These are phyloP conservation scores for Nycticorax nycticorax DNA, from an alignment of 2,113 vertebrate species.

Conservation along the genomic window DNA sequence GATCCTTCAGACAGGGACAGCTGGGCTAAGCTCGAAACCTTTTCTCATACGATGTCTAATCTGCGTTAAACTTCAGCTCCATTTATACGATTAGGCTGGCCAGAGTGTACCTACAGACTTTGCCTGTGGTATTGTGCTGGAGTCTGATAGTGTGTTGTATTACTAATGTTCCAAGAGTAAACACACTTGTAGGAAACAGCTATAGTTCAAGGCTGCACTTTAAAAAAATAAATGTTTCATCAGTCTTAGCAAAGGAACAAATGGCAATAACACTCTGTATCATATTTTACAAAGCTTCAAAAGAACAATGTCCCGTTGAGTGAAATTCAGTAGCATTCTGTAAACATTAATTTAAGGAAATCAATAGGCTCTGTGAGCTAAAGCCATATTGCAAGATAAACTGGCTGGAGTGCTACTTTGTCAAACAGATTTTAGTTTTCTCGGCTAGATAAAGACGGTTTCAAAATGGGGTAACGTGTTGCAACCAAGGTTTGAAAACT, in stretches of 20 bases:
- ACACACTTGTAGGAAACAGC: constrained; percentile 77
- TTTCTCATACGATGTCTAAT: constrained; percentile 29
- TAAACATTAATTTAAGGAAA: constrained; percentile 89
- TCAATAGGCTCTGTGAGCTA: constrained; percentile 86
- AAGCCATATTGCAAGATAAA: constrained; percentile 89
- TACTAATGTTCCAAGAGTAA: constrained; percentile 72
- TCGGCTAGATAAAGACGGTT: constrained; percentile 87
- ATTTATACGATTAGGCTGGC: neutral
- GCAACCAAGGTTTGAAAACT: constrained; percentile 88
- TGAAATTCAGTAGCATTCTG: constrained; percentile 84
- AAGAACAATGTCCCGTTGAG: constrained; percentile 84
- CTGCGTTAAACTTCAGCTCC: constrained; percentile 29
- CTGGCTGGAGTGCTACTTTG: constrained; percentile 84
- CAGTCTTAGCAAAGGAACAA: constrained; percentile 76
- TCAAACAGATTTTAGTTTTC: constrained; percentile 90
- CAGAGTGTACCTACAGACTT: constrained; percentile 1
- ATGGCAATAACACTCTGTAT: constrained; percentile 73
- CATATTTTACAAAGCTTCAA: constrained; percentile 80
- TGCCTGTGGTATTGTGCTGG: constrained; percentile 40
- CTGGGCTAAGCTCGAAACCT: neutral
- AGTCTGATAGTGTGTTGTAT: constrained; percentile 60
- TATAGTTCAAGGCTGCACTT: constrained; percentile 76
- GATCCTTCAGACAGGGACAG: constrained; percentile 49
- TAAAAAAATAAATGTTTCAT: constrained; percentile 73
- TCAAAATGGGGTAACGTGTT: constrained; percentile 84